Percentiles rank a stretch among this genome's conserved stretches.
Conservation (phyloP, 2,797 vertebrate species). For the Sebastolobus alascanus region DNA sequence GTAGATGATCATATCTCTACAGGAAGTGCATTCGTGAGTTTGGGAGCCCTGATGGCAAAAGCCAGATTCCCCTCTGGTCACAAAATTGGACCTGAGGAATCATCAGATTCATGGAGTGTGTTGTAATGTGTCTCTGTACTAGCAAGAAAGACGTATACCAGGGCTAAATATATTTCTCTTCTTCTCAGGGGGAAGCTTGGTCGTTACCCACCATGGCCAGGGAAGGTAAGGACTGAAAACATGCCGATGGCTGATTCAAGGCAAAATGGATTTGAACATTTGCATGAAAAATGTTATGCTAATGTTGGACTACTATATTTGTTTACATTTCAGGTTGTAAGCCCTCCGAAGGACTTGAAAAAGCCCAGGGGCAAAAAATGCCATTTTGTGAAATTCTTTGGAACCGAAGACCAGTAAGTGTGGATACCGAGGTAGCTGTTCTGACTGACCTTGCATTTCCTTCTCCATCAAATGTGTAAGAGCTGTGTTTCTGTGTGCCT, state of each 20-base stretch:
- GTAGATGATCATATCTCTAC: neutral
- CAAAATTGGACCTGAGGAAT: neutral
- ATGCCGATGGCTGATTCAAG: neutral
- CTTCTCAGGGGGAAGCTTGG: conserved; percentile 95
- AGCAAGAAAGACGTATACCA: fast-evolving
- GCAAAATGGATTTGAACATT: neutral
- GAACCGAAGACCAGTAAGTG: conserved; percentile 99
- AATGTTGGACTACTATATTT: neutral
- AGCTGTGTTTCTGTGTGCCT: conserved; percentile 39
- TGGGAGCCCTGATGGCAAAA: neutral
- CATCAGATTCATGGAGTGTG: neutral
- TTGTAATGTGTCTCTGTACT: neutral
- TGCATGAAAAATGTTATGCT: neutral
- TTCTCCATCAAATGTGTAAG: neutral
- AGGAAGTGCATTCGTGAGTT: neutral
- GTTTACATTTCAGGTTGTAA: conserved; percentile 89
- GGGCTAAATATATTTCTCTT: neutral
- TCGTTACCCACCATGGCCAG: conserved; percentile 98
- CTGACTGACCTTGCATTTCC: neutral
- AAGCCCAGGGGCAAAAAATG: conserved; percentile 99
- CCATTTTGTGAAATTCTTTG: conserved; percentile 99
- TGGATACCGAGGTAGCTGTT: neutral
- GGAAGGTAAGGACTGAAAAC: conserved; percentile 89
- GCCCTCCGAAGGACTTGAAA: conserved; percentile 98
- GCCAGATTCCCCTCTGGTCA: neutral